phyloP scores from a whole-genome alignment of 2,797 vertebrate species.

The Sebastes matsubarae region DNA sequence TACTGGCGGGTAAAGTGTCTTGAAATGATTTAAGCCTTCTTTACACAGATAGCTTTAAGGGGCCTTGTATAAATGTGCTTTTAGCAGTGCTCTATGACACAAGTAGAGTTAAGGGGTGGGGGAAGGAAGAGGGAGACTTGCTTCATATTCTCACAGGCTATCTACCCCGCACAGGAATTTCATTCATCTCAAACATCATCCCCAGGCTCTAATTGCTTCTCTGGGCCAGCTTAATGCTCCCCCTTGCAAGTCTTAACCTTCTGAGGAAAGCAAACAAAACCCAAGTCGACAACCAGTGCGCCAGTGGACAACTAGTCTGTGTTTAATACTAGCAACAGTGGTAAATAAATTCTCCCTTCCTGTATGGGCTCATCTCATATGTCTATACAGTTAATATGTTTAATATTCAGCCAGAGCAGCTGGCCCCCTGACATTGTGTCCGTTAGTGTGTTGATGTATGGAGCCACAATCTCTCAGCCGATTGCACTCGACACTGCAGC shows the following conservation, averaged over 20 bases:
- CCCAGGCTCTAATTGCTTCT: conserved; percentile 65
- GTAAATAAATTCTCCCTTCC: background rate
- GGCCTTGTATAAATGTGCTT: conserved; percentile 44
- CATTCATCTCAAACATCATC: conserved; percentile 75
- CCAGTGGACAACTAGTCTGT: background rate
- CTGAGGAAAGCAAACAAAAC: conserved; percentile 48
- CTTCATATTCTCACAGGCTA: conserved; percentile 50
- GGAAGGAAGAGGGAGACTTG: conserved; percentile 5
- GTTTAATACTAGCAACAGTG: background rate
- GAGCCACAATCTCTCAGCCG: conserved; percentile 59
- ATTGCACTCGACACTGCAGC: conserved; percentile 63
- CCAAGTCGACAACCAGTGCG: background rate
- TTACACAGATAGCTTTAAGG: conserved; percentile 45
- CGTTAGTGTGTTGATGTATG: conserved; percentile 51
- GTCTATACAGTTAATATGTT: conserved; percentile 27
- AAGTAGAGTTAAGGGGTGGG: conserved; percentile 29
- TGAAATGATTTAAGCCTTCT: conserved; percentile 62
- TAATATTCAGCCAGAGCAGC: conserved; percentile 30
- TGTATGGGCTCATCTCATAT: background rate
- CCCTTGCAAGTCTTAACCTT: conserved; percentile 25
- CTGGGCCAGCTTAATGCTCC: conserved; percentile 25
- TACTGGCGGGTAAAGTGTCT: conserved; percentile 38
- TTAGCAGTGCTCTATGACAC: conserved; percentile 40
- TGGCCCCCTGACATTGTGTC: conserved; percentile 40
- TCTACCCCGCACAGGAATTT: conserved; percentile 66